Evolutionary conservation across 1,140 invertebrate species (phyloP), one percentile per base, ranked within the genome.

Genomic region (Phenacoccus solenopsis): DNA sequence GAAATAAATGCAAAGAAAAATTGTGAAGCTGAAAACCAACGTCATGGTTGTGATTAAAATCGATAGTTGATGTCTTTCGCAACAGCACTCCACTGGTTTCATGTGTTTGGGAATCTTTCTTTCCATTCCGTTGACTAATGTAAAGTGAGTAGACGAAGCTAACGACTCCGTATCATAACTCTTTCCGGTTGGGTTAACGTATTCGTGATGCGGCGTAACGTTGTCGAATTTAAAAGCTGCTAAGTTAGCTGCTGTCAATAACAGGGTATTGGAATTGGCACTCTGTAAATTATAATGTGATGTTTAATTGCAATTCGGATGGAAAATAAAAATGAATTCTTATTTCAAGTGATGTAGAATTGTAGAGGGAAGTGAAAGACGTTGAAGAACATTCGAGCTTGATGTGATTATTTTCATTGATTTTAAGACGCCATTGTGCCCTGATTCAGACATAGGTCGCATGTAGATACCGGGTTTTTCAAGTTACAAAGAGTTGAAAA

Each of bases 131-230:
- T 90, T 90, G 59, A 91, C 85, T 49, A 91, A 88, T 4, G 90
- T 92, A 76, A 91, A 92, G 78, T 92, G 89, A 70, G 88, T 91
- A 70, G 88, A 91, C 78, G 88, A 90, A 28, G 89, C 89, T 70
- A 90, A 81, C n/a, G 89, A 91, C 22, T 82, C 82, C 32, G 84
- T 83, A 74, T 90, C 88, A 68, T 82, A 76, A 49, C 72, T 68
- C 38, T 74, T 74, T 16, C 27, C 67, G 76, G 74, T 80, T 24
- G 59, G 4, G 4, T 10, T 25, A 16, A 27, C 22, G 21, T 64
- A 64, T 64, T 64, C 59, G 79, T 49, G 77, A 74, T 61, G 74
- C 74, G 73, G 78, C 78, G 71, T 76, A 76, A 74, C 75, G 78
- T 57, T 83, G 81, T 72, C 84, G 81, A 77, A 87, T 85, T 73